These are phyloP conservation scores for Irena cyanogastra DNA, from an alignment of 2,113 vertebrate genomes.

Conservation along the genomic window DNA sequence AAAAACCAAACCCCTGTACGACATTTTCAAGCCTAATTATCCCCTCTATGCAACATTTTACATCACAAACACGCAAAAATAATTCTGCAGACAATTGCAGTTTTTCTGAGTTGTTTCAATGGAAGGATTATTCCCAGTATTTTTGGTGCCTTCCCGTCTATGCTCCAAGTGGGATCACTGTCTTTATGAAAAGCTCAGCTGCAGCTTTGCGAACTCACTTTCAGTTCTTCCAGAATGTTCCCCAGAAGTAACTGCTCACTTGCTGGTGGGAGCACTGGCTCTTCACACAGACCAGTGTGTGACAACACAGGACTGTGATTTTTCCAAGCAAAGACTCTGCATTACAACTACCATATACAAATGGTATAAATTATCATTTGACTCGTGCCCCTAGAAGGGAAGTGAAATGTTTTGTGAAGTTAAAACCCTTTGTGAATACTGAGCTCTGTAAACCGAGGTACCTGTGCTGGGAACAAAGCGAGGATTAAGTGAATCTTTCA, in stretches of 20 bases:
- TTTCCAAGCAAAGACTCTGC: background rate
- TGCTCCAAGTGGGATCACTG: background rate
- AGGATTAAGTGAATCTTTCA: conserved; percentile 10
- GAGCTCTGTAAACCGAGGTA: background rate
- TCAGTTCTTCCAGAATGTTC: background rate
- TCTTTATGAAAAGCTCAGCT: conserved; percentile 20
- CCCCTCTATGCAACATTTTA: background rate
- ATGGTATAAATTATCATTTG: background rate
- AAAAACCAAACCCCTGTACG: background rate
- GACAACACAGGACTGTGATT: background rate
- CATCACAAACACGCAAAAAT: background rate
- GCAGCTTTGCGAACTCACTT: background rate
- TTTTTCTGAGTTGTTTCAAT: background rate
- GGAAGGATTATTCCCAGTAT: background rate
- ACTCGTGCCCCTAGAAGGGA: background rate
- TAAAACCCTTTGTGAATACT: background rate
- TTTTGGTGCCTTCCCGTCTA: background rate
- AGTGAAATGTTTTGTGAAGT: background rate
- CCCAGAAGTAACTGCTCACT: background rate
- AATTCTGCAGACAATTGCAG: background rate
- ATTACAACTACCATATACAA: background rate
- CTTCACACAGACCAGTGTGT: background rate
- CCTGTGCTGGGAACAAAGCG: background rate
- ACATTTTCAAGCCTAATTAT: background rate
- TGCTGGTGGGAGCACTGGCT: background rate